These are phyloP conservation scores for Glaucopsyche alexis DNA, from an alignment of 2,888 invertebrate genomes.

Conservation along the genomic window DNA sequence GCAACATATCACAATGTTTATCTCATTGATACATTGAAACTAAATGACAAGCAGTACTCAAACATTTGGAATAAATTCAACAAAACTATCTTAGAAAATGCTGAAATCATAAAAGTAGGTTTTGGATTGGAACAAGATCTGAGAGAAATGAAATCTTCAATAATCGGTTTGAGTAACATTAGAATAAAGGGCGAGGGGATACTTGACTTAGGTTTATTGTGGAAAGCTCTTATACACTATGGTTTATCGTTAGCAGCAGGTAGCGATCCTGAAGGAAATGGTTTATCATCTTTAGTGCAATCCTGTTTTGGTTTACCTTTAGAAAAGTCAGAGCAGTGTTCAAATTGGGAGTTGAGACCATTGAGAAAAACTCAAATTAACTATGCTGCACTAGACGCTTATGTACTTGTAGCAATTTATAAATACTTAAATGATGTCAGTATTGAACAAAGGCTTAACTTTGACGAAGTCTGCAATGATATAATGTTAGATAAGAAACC, in stretches of 20 bases:
- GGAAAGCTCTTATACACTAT: constrained; percentile 63
- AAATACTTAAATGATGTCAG: constrained; percentile 78
- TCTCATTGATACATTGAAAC: constrained; percentile 87
- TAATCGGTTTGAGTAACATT: constrained; percentile 63
- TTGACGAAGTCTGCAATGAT: constrained; percentile 82
- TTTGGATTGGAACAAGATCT: constrained; percentile 74
- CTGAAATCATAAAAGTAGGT: constrained; percentile 88
- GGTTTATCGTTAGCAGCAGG: constrained; percentile 60
- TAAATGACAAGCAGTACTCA: constrained; percentile 74
- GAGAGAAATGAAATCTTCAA: constrained; percentile 67
- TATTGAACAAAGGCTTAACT: constrained; percentile 75
- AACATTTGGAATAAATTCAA: constrained; percentile 84
- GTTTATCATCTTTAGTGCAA: constrained; percentile 87
- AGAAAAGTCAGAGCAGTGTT: constrained; percentile 94
- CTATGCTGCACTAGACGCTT: constrained; percentile 94
- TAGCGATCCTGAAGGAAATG: constrained; percentile 78
- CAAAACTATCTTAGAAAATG: constrained; percentile 85
- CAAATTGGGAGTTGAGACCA: constrained; percentile 94
- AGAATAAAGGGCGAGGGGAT: constrained; percentile 74
- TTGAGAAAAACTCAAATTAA: constrained; percentile 86
- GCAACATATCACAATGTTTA: constrained; percentile 85
- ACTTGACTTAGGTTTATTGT: constrained; percentile 63
- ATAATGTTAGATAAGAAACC: constrained; percentile 77
- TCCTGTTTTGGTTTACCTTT: constrained; percentile 87
- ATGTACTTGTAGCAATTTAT: constrained; percentile 90